Percentiles rank a stretch among this genome's conserved stretches.
These are phyloP conservation scores for Zophobas atratus DNA, from an alignment of 1,140 invertebrate genomes.

Conservation along the genomic window DNA sequence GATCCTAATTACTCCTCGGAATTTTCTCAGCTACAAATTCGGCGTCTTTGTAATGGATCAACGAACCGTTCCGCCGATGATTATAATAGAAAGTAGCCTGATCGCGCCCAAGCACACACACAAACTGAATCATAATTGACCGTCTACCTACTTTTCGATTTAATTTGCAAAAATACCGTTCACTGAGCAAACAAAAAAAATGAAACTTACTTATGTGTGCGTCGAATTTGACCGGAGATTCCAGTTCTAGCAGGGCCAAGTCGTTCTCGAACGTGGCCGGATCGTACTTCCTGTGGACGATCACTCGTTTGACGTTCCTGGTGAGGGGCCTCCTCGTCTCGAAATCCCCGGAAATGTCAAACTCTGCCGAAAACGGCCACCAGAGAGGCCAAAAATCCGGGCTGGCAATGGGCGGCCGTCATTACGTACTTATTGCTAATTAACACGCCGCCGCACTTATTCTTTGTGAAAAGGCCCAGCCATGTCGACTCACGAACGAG, in stretches of 20 bases:
- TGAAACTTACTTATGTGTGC: conserved; percentile 80
- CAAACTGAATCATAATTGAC: conserved; percentile 42
- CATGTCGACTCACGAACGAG: conserved; percentile 92
- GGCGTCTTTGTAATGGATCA: conserved; percentile 22
- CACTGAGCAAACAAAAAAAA: conserved; percentile 32
- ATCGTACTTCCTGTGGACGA: conserved; percentile 91
- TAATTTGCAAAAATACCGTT: conserved; percentile 36
- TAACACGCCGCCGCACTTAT: conserved; percentile 95
- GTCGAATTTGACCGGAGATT: conserved; percentile 87
- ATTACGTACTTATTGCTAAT: conserved; percentile 89
- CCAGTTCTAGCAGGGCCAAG: conserved; percentile 87
- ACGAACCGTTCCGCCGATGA: conserved; percentile 25
- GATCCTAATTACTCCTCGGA: conserved; percentile 5
- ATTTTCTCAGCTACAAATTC: background rate
- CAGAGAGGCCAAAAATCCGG: conserved; percentile 90
- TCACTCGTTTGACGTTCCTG: conserved; percentile 89
- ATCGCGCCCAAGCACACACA: conserved; percentile 12
- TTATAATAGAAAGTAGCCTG: conserved; percentile 46
- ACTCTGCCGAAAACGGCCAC: conserved; percentile 93
- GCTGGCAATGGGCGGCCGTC: conserved; percentile 95
- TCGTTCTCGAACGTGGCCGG: conserved; percentile 93
- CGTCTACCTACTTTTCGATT: conserved; percentile 47
- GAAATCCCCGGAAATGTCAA: conserved; percentile 88
- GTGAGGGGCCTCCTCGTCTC: conserved; percentile 84
- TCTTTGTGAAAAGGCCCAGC: conserved; percentile 95